Evolutionary conservation across 92 coral and sea anemone genomes (phyloP).

Genomic region (Epizoanthus ramosus): DNA sequence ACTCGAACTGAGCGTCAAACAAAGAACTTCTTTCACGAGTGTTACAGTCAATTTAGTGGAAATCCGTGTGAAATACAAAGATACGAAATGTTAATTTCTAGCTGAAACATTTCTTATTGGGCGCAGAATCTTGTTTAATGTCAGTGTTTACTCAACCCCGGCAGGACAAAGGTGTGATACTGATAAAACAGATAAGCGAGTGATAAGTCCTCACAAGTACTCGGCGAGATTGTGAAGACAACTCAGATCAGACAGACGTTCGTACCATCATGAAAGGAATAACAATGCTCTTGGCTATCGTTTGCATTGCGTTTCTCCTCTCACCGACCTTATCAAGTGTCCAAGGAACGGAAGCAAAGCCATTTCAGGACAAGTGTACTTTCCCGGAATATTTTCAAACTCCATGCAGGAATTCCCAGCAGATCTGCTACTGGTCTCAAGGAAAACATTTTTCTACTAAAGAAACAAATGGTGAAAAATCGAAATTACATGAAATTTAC

Average conservation of each 20-base stretch:
- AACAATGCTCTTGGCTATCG: neutral
- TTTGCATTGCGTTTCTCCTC: neutral
- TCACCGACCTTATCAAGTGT: neutral
- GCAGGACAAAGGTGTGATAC: slow-evolving; percentile 13
- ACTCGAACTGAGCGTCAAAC: neutral
- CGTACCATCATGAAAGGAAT: neutral
- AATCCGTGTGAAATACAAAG: neutral
- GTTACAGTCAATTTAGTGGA: neutral
- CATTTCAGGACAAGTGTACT: neutral
- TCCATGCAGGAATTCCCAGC: slow-evolving; percentile 3
- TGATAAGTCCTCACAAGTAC: slow-evolving; percentile 12
- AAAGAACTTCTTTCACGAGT: neutral
- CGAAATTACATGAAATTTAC: slow-evolving; percentile 20
- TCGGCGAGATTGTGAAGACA: neutral
- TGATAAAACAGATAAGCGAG: neutral
- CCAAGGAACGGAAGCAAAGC: neutral
- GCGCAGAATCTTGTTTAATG: neutral
- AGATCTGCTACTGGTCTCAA: slow-evolving; percentile 34
- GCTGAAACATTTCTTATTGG: slow-evolving; percentile 13
- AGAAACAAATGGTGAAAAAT: neutral
- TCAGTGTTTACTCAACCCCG: slow-evolving; percentile 15
- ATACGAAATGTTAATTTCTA: neutral
- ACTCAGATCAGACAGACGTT: neutral
- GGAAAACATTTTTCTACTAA: slow-evolving; percentile 37
- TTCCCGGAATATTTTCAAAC: slow-evolving; percentile 33